Percentiles rank a stretch among this genome's conserved stretches.
These are phyloP conservation scores for Ostrea edulis DNA, from an alignment of 1,140 invertebrate genomes.

Conservation along the genomic window DNA sequence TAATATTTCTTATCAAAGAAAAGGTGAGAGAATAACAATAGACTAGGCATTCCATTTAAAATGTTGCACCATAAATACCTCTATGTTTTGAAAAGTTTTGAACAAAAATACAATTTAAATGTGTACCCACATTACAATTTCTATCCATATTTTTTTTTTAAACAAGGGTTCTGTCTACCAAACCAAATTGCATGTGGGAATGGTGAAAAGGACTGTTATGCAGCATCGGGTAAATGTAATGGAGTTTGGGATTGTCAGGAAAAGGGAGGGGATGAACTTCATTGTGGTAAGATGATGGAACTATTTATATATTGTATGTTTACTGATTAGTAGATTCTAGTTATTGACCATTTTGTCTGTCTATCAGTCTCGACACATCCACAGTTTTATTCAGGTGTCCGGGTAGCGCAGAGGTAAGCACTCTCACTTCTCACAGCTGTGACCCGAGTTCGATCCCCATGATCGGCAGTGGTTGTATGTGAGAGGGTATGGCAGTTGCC, in stretches of 20 bases:
- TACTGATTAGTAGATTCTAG: neutral
- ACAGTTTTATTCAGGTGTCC: constrained; percentile 35
- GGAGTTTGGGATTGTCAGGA: constrained; percentile 72
- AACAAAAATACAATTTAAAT: no score
- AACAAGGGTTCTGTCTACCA: constrained; percentile 66
- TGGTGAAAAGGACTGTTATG: constrained; percentile 69
- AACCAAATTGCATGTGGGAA: constrained; percentile 68
- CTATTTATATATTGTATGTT: neutral
- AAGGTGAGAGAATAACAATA: constrained; percentile 61
- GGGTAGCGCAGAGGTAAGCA: no score
- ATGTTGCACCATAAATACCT: no score
- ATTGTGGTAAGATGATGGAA: constrained; percentile 65
- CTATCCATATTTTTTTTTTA: neutral
- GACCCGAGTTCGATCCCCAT: no score
- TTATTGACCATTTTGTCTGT: neutral
- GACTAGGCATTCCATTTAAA: neutral
- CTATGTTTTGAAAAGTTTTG: no score
- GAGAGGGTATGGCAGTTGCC: no score
- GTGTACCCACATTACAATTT: no score
- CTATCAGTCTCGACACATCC: neutral
- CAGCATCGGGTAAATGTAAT: constrained; percentile 65
- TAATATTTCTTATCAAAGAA: constrained; percentile 67
- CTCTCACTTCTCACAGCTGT: no score
- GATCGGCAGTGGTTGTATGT: no score
- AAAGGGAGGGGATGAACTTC: constrained; percentile 72